Conservation (phyloP, 2,888 invertebrate genomes). For the Sisyra nigra region DNA sequence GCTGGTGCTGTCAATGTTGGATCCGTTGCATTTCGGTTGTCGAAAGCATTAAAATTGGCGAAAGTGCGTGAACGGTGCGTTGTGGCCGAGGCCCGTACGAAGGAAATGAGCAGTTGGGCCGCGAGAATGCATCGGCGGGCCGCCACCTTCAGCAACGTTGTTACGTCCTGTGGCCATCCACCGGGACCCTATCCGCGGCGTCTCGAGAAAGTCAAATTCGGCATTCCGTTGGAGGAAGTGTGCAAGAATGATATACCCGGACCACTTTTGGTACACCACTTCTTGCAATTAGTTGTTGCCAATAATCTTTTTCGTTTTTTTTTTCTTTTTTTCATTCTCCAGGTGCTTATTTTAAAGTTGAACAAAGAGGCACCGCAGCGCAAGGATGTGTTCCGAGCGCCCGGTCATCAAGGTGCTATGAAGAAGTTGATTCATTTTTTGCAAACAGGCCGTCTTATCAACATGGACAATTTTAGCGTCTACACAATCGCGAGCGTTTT, state of each 20-base stretch:
- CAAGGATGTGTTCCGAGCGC: slow-evolving; percentile 88
- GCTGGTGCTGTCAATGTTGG: slow-evolving; percentile 4
- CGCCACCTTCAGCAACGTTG: slow-evolving; percentile 78
- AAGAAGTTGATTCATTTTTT: slow-evolving; percentile 84
- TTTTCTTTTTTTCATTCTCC: too few species aligned
- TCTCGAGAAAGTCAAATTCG: slow-evolving; percentile 89
- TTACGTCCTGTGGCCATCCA: slow-evolving; percentile 81
- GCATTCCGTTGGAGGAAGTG: slow-evolving; percentile 78
- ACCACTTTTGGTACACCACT: slow-evolving; percentile 60
- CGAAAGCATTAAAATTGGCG: slow-evolving; percentile 17
- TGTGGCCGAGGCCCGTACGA: slow-evolving; percentile 72
- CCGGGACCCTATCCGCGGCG: slow-evolving; percentile 67
- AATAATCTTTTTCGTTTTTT: too few species aligned
- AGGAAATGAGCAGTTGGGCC: slow-evolving; percentile 78
- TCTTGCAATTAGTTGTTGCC: too few species aligned
- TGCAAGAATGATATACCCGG: slow-evolving; percentile 93
- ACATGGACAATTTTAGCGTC: slow-evolving; percentile 89
- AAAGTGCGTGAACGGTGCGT: slow-evolving; percentile 86
- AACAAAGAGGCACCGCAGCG: slow-evolving; percentile 89
- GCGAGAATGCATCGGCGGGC: slow-evolving; percentile 84
- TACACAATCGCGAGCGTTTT: slow-evolving; percentile 97
- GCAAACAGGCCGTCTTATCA: slow-evolving; percentile 76
- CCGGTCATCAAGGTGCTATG: slow-evolving; percentile 89
- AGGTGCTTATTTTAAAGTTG: slow-evolving; percentile 81
- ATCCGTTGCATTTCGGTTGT: neutral